Evolutionary conservation across 2,797 vertebrate species (phyloP), one percentile per base, ranked within the genome.

Genomic region (Rhinella marina): DNA sequence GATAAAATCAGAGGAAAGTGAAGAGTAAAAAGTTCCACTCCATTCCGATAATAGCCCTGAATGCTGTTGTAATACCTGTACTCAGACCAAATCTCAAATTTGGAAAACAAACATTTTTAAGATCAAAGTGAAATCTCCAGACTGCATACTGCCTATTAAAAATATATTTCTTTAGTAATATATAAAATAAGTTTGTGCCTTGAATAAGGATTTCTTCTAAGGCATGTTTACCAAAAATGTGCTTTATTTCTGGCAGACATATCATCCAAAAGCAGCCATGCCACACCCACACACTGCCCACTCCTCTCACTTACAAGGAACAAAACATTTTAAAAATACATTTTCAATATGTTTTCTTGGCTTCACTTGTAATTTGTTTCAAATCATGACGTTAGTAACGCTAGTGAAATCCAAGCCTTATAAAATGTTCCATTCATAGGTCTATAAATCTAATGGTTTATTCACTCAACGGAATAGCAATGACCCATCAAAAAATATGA

Each of bases 251-350:
- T 70, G 16, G 56, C 87, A 70, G 82, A 7, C 88, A 32, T 1
- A 86, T 89, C 17, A 61, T 86, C 88, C 85, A 77, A 81, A 89
- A 88, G 90, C 9, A 68, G 89, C 80, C 1, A 29, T 50, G 41
- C 78, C 50, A 81, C 56, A 90, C 84, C 73, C 62, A 41, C 70
- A 87, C 14, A 76, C 70, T 86, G 79, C 88, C 52, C 86, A 66
- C 23, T 83, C 25, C 76, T 80, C 81, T 84, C 82, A 70, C 57
- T 85, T 76, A n/a, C 76, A 81, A 81, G 76, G 86, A 84, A 81
- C 68, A 90, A 80, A 77, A 56, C 23, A 14, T 72, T 86, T 2
- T 32, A 88, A 88, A 92, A 84, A 90, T 83, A 54, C n/a, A 68
- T 10, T 81, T 16, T 9, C 50, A 59, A 19, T 82, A 88, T 87